Conservation (phyloP, 2,888 invertebrate genomes). For the Dicyrtoma fusca region DNA sequence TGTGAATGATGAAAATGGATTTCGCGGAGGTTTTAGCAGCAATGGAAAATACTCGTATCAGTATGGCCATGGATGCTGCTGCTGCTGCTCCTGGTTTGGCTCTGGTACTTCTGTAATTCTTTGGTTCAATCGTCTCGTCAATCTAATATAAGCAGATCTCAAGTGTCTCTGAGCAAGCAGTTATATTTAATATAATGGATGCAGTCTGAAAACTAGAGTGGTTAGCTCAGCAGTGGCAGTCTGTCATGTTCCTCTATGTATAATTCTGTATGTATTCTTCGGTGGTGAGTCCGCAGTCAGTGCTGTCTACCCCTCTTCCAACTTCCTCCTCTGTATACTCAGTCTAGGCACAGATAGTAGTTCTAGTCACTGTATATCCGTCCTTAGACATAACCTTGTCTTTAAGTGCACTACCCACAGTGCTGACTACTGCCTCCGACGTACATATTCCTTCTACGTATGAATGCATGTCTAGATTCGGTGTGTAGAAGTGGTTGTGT, state of each 20-base stretch:
- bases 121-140: conserved; percentile 12
- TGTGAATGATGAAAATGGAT: conserved; percentile 16
- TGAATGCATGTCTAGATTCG: conserved; percentile 6
- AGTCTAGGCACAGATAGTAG: neutral
- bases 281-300: neutral
- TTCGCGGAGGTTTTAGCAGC: conserved; percentile 19
- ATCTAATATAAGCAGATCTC: conserved; percentile 34
- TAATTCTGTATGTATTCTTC: conserved; percentile 16
- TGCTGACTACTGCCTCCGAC: no score
- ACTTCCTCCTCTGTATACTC: neutral
- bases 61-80: neutral
- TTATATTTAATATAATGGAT: conserved; percentile 36
- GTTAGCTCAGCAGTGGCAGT: conserved; percentile 13
- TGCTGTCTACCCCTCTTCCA: neutral
- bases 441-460: neutral
- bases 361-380: neutral
- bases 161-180: conserved; percentile 38
- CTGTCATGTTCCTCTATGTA: conserved; percentile 10
- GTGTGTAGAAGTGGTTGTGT: neutral
- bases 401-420: no score
- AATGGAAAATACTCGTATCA: neutral
- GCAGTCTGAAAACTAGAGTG: conserved; percentile 18
- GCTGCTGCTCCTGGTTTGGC: conserved; percentile 5
- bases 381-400: neutral
- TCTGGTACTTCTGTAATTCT: neutral